Base-by-base conservation (phyloP, 92 coral and sea anemone species). In the Diadumene lineata region DNA sequence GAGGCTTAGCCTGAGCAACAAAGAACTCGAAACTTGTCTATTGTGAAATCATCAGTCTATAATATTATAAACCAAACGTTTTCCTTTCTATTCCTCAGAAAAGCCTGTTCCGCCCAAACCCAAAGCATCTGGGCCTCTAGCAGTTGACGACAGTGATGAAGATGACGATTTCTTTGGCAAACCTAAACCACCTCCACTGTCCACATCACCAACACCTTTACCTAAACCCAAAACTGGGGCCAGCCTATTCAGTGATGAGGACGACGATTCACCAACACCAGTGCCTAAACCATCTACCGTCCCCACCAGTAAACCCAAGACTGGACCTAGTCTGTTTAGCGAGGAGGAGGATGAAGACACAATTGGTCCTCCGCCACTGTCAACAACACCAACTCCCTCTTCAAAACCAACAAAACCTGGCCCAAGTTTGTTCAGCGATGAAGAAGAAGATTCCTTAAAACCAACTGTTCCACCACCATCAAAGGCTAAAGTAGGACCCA, bases 241-340 rank as follows among this genome's bases (percentile, higher is more conserved):
- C 15, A 92, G 82, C 44, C 79, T 94, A 56, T 94, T 91, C 48
- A 89, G 87, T 72, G 84, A 85, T 76, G 88, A 86, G 0, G 87
- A 90, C 8, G 97, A 91, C 21, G 94, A 86, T 50, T 88, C 88
- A 11, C 91, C 91, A 60, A 79, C 89, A 23, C 60, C 81, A 38
- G 83, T 89, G 0, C 43, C 68, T 4, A 43, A 62, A 43, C 68
- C 83, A 28, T 3, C 56, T 76, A 81, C 61, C 80, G 78, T 9
- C 74, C 66, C 16, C 43, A 68, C 9, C 74, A 75, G 70, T 57
- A 69, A 62, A 17, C n/a, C n/a, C n/a, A n/a, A n/a, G n/a, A n/a
- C n/a, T n/a, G n/a, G n/a, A n/a, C n/a, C n/a, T n/a, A n/a, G n/a
- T n/a, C n/a, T n/a, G n/a, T n/a, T n/a, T n/a, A n/a, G n/a, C n/a